Evolutionary conservation across 2,888 invertebrate genomes (phyloP).

Genomic region (Chalcis sispes): DNA sequence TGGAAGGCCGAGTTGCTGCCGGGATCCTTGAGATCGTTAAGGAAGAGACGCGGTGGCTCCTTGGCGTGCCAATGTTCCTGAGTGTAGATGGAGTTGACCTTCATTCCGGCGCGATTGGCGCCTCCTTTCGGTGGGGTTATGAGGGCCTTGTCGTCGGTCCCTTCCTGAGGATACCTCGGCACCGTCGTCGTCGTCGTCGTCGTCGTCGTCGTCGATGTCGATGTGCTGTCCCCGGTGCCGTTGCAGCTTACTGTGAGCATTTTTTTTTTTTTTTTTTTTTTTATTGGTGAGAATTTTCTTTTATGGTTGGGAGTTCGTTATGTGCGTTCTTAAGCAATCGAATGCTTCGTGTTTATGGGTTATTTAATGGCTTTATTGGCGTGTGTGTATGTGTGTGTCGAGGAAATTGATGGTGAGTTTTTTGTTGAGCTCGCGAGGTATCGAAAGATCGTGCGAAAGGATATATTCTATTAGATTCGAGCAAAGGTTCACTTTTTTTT

Average conservation of each 20-base stretch:
- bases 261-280: too few species aligned
- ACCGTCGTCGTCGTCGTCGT: slow-evolving; percentile 63
- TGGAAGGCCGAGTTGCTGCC: slow-evolving; percentile 65
- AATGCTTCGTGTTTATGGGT: too few species aligned
- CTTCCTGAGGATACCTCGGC: slow-evolving; percentile 60
- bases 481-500: too few species aligned
- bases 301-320: too few species aligned
- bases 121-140: slow-evolving; percentile 60
- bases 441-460: too few species aligned
- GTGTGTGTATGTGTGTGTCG: too few species aligned
- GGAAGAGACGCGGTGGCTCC: slow-evolving; percentile 69
- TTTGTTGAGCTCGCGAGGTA: too few species aligned
- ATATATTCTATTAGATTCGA: too few species aligned
- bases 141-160: slow-evolving; percentile 65
- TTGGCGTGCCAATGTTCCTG: slow-evolving; percentile 70
- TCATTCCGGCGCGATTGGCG: slow-evolving; percentile 66
- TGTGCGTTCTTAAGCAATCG: too few species aligned
- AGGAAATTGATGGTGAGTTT: too few species aligned
- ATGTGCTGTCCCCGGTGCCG: not conserved
- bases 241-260: slow-evolving; percentile 9
- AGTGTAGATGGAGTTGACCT: slow-evolving; percentile 74
- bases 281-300: too few species aligned
- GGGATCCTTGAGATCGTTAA: slow-evolving; percentile 68
- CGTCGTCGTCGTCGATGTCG: slow-evolving; percentile 58
- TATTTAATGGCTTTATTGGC: too few species aligned